Base-by-base conservation (phyloP, 2,888 invertebrate species). In the Lasioglossum zephyrum region DNA sequence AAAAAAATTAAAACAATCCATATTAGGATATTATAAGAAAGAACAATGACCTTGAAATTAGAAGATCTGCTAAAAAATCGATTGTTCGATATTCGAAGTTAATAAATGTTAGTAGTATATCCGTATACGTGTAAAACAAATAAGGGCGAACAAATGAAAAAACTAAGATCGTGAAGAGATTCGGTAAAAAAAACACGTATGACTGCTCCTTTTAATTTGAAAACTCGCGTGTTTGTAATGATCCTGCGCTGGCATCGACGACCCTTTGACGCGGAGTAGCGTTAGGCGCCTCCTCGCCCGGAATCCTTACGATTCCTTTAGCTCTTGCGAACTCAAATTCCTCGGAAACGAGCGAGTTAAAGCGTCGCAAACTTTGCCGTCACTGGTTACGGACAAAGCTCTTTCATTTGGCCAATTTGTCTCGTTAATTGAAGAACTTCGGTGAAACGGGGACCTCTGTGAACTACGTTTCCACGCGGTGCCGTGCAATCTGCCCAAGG, bases 191-290 rank as follows among this genome's bases (percentile, higher is more conserved):
- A 11, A n/a, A 11, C n/a, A n/a, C 57, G 8, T n/a, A n/a, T 57
- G 57, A 11, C 11, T 11, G 57, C 57, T n/a, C n/a, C 4, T 11
- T 18, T 16, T 18, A 63, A 93, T 93, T 92, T 92, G 89, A 91
- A 92, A 93, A 92, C 93, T 91, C 89, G 89, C 90, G 89, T 88
- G 63, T 81, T 77, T 39, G 77, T 76, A 41, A 70, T 44, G 69
- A 60, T 57, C 86, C 69, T 72, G 74, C 53, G 36, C 22, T 81
- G 83, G 16, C 8, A 26, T 18, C 39, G 47, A 41, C 26, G 39
- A 49, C 47, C 39, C 49, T 79, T 60, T 74, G 49, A 57, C 22
- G 5, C 44, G 16, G 75, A 47, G 66, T 60, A 73, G 36, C 60
- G 73, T 18, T 44, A 39, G 49, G 69, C 49, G n/a, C 18, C 47